Evolutionary conservation across 2,797 vertebrate genomes (phyloP).

Genomic region (Micromesistius poutassou): DNA sequence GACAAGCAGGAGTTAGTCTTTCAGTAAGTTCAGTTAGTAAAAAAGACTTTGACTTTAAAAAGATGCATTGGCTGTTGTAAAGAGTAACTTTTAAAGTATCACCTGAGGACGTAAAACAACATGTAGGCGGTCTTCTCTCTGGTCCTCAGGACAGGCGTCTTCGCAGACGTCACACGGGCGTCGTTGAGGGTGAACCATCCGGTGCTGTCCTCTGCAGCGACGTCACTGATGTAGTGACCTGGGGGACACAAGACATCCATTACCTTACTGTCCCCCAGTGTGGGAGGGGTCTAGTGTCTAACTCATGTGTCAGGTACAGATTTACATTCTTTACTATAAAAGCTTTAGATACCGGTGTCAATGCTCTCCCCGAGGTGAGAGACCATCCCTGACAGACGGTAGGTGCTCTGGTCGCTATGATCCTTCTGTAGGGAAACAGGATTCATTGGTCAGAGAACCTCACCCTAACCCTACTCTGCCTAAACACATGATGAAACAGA

Average conservation of each 20-base stretch:
- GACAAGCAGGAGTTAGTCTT: too few relatives aligned
- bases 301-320: background rate
- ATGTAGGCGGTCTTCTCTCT: background rate
- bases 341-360: background rate
- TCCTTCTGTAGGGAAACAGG: background rate
- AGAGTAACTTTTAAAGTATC: background rate
- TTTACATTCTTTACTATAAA: background rate
- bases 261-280: background rate
- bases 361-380: slow-evolving; percentile 3
- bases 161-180: background rate
- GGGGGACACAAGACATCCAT: background rate
- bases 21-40: too few relatives aligned
- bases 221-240: slow-evolving; percentile 2
- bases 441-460: background rate
- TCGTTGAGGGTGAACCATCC: background rate
- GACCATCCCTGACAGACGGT: background rate
- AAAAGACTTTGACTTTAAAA: too few relatives aligned
- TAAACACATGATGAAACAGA: too few relatives aligned
- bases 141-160: background rate
- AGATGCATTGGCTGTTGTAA: too few relatives aligned
- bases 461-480: background rate
- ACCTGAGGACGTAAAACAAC: background rate
- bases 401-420: background rate
- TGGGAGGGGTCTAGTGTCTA: background rate
- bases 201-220: background rate